phyloP scores from a whole-genome alignment of 2,888 invertebrate species.

The Drosophila neotestacea region DNA sequence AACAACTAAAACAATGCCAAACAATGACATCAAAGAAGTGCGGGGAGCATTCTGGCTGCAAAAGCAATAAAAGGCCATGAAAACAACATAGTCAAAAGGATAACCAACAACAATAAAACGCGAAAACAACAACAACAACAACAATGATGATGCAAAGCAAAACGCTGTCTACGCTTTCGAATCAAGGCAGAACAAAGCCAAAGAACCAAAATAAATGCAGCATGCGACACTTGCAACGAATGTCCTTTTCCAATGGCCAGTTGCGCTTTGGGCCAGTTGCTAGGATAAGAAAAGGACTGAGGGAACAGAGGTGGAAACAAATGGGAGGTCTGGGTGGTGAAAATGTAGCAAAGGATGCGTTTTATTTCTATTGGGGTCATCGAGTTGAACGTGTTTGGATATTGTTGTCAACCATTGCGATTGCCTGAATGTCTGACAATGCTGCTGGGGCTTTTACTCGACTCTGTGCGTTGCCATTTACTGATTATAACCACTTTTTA shows the following conservation, averaged over 20 bases:
- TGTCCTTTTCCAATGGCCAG: constrained; percentile 59
- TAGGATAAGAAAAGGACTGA: not conserved
- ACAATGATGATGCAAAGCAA: constrained; percentile 15
- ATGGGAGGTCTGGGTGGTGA: not conserved
- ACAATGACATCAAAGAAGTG: constrained; percentile 16
- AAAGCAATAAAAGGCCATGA: constrained; percentile 60
- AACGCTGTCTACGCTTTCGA: constrained; percentile 24
- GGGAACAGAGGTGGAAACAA: not conserved
- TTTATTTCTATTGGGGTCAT: constrained; percentile 78
- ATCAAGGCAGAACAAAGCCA: constrained; percentile 24
- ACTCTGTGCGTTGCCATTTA: constrained; percentile 21
- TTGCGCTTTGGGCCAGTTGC: constrained; percentile 41
- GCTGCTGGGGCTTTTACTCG: constrained; percentile 20
- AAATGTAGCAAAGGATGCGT: constrained; percentile 65
- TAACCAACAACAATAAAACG: constrained; percentile 68
- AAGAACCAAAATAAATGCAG: constrained; percentile 60
- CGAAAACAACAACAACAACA: constrained; percentile 35
- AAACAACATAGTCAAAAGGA: constrained; percentile 69
- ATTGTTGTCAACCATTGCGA: constrained; percentile 58
- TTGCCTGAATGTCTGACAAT: constrained; percentile 42
- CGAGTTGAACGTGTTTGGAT: constrained; percentile 64
- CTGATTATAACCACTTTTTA: constrained; percentile 21
- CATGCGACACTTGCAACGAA: constrained; percentile 73
- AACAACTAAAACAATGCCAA: constrained; percentile 36
- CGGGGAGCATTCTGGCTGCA: constrained; percentile 13